These are phyloP conservation scores for Catalaphyllia jardinei DNA, from an alignment of 64 coral and sea anemone species.

Conservation along the genomic window DNA sequence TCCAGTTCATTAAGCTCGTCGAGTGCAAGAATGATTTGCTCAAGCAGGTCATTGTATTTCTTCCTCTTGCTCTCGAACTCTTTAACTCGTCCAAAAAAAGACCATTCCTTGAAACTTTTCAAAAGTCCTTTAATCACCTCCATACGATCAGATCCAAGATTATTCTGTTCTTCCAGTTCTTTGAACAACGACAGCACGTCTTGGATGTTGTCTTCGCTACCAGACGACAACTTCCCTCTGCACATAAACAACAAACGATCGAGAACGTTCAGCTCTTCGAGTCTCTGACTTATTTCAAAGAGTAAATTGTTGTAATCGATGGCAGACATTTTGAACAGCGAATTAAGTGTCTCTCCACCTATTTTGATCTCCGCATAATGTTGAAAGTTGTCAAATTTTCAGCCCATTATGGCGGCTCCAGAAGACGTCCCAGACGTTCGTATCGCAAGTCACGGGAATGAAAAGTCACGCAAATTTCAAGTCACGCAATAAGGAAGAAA, in stretches of 20 bases:
- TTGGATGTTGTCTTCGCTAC: constrained; percentile 1
- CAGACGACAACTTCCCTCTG: background rate
- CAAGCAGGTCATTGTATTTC: background rate
- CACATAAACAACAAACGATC: background rate
- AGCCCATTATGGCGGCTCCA: too few species aligned
- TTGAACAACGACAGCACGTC: constrained; percentile 3
- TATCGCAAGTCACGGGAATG: too few species aligned
- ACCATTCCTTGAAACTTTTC: background rate
- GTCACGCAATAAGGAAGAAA: too few species aligned
- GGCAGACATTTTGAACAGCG: background rate
- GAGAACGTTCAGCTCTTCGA: background rate
- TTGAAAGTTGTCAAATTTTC: too few species aligned
- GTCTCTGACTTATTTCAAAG: background rate
- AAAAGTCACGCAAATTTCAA: too few species aligned
- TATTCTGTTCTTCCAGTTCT: background rate
- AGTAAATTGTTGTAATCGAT: background rate
- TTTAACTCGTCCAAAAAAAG: background rate
- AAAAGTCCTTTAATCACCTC: background rate
- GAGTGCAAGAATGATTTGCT: background rate
- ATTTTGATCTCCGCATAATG: too few species aligned
- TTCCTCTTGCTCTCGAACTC: constrained; percentile 20
- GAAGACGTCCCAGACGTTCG: too few species aligned
- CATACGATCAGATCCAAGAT: background rate
- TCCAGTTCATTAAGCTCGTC: constrained; percentile 25
- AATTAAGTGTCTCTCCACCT: background rate